Base-by-base conservation (phyloP, 2,888 invertebrate species). In the Meta bourneti region DNA sequence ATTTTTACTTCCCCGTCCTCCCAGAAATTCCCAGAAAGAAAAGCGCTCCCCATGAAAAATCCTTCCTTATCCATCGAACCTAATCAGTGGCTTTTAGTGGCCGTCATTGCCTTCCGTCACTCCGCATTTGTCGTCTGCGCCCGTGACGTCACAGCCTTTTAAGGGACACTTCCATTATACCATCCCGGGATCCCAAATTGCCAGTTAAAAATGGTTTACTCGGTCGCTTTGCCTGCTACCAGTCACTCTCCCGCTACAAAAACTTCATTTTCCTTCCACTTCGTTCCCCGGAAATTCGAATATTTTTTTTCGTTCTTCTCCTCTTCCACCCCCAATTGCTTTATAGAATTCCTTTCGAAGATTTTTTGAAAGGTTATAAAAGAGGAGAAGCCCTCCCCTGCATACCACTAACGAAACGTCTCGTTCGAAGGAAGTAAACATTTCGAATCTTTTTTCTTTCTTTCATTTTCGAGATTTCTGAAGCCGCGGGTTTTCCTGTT, bases 141-240 rank as follows among this genome's bases (percentile, higher is more conserved):
- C 19, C 48, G 71, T 91, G 91, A 91, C 91, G 91, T 91, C 91
- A 86, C 82, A 7, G n/a, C 91, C 91, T 91, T 91, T 91, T 91
- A 87, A 77, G 82, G 90, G 83, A 51, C 72, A 78, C 91, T 91
- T 91, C 91, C 91, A 91, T 91, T 91, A 91, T 91, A 91, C 78
- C 91, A 78, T 91, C 91, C 91, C 87, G 87, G 81, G 20, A 81
- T 91, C 82, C 91, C 79, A 91, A 91, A 91, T 91, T 91, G 91
- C 91, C 91, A 91, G 91, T 91, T 91, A 91, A 91, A 91, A 91
- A 87, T 91, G 91, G 91, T 91, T 91, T 91, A 86, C 90, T 86
- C 48, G 71, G 52, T 69, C 85, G 70, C 75, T 74, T 82, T 80
- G 72, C 72, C 72, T 82, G 72, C 54, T 8, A 20, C 61, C 34